These are phyloP conservation scores for Trichacis sp. DNA, from an alignment of 2,888 invertebrate genomes.

Conservation along the genomic window DNA sequence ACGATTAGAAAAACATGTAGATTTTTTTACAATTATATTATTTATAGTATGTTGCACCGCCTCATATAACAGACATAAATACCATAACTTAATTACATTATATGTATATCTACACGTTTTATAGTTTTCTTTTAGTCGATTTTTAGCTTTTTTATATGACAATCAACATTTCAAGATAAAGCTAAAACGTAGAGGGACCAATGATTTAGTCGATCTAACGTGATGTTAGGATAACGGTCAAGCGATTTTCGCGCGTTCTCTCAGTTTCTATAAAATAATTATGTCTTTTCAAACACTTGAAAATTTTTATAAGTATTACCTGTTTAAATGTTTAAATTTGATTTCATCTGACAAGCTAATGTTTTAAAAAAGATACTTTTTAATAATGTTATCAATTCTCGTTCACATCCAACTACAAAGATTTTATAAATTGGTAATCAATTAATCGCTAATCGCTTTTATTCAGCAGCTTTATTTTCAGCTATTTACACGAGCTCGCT, in stretches of 20 bases:
- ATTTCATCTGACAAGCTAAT: no score
- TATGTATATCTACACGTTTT: constrained; percentile 21
- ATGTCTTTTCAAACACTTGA: no score
- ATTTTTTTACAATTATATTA: not conserved
- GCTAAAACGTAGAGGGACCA: constrained; percentile 70
- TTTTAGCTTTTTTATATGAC: constrained; percentile 61
- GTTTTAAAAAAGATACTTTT: no score
- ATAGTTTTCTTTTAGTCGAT: constrained; percentile 37
- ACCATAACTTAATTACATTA: not conserved
- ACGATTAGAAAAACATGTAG: constrained; percentile 2
- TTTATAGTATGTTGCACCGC: constrained; percentile 7
- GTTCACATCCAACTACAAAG: no score
- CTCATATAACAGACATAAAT: constrained; percentile 14
- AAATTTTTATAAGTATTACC: no score
- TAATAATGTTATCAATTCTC: no score
- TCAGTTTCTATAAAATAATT: no score
- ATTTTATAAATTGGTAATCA: no score
- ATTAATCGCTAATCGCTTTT: constrained; percentile 60
- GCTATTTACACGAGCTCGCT: constrained; percentile 66
- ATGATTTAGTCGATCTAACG: constrained; percentile 58
- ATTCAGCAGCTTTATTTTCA: constrained; percentile 63
- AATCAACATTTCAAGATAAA: constrained; percentile 68
- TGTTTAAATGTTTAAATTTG: no score
- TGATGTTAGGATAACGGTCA: constrained; percentile 64
- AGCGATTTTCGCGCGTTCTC: no score